phyloP scores from a whole-genome alignment of 2,113 vertebrate species.

The Rhinolophus sinicus region DNA sequence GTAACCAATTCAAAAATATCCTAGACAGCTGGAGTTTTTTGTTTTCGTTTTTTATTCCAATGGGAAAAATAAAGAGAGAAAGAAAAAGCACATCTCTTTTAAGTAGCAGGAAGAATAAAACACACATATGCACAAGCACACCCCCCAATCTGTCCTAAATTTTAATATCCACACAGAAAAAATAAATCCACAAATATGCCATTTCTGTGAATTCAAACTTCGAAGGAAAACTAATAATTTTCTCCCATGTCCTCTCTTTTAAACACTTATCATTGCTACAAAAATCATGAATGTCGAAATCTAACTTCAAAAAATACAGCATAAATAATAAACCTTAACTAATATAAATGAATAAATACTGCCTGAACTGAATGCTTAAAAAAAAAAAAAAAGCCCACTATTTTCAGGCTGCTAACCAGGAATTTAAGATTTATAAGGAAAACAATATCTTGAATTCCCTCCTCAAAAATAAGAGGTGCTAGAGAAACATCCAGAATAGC shows the following conservation, averaged over 20 bases:
- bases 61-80: background rate
- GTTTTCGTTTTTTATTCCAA: background rate
- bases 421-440: background rate
- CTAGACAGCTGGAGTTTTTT: background rate
- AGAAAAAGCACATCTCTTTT: background rate
- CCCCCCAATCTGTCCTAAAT: background rate
- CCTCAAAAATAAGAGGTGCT: background rate
- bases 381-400: background rate
- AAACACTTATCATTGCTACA: conserved; percentile 23
- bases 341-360: conserved; percentile 29
- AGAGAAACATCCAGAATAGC: background rate
- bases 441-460: conserved; percentile 39
- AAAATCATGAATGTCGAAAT: conserved; percentile 6
- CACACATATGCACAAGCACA: background rate
- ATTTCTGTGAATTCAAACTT: conserved; percentile 50
- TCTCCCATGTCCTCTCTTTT: background rate
- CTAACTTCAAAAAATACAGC: background rate
- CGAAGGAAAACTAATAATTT: background rate
- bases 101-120: background rate
- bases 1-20: conserved; percentile 63
- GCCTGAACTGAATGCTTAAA: background rate
- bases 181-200: background rate
- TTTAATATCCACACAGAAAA: background rate
- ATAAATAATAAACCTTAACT: conserved; percentile 39
- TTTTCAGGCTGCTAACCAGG: background rate